Conservation (phyloP, 2,888 invertebrate species). For the Perithous albicinctus region DNA sequence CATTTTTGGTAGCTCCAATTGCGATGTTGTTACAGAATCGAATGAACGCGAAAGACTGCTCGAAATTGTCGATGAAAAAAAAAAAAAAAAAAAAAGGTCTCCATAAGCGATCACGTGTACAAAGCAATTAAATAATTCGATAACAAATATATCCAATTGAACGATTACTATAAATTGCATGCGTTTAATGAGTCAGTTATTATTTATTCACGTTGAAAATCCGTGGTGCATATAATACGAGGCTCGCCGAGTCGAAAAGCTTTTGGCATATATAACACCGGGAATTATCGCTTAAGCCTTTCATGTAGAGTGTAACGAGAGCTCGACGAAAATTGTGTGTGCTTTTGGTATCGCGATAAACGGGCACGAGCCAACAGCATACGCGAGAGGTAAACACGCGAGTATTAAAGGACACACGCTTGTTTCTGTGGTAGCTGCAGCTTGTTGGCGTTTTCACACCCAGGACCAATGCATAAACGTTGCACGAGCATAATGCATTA, state of each 20-base stretch:
- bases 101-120: constrained; percentile 1
- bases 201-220: constrained; percentile 27
- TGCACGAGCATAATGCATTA: constrained; percentile 53
- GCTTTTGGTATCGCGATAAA: neutral
- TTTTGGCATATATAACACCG: constrained; percentile 42
- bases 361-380: constrained; percentile 7
- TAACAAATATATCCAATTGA: constrained; percentile 5
- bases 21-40: neutral
- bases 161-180: neutral
- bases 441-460: constrained; percentile 14
- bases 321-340: constrained; percentile 42
- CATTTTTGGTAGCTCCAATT: too few relatives aligned
- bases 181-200: constrained; percentile 24
- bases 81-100: neutral
- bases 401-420: constrained; percentile 6
- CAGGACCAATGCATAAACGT: constrained; percentile 23
- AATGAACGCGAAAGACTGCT: constrained; percentile 5
- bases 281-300: constrained; percentile 77
- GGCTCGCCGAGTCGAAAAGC: constrained; percentile 1
- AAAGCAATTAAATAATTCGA: constrained; percentile 13
- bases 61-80: too few relatives aligned
- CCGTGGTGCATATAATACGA: constrained; percentile 20
- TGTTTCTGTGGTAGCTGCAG: constrained; percentile 9
- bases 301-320: constrained; percentile 75
- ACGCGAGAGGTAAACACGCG: constrained; percentile 11